Percentiles rank a stretch among this genome's conserved stretches.
Conservation (phyloP, 2,113 vertebrate genomes). For the Poeciliopsis turrubarensis region DNA sequence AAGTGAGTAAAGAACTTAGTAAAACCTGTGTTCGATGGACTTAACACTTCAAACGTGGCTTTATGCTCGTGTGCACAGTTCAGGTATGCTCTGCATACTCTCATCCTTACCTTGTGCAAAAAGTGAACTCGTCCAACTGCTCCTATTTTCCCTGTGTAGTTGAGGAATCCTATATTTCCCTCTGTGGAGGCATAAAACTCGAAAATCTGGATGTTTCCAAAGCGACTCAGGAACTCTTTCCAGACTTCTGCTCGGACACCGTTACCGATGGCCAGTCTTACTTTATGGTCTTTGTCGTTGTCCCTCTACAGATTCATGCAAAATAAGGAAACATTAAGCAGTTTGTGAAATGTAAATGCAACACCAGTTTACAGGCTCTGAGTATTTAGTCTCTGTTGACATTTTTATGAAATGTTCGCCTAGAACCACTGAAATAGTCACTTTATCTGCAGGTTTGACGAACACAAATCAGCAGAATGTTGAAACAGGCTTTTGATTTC, state of each 20-base stretch:
- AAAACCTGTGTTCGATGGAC: no score
- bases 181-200: conserved; percentile 92
- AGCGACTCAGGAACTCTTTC: conserved; percentile 86
- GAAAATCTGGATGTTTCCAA: conserved; percentile 82
- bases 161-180: conserved; percentile 87
- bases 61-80: no score
- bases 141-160: conserved; percentile 87
- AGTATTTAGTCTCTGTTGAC: no score
- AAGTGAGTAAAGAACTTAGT: no score
- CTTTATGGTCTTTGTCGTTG: conserved; percentile 84
- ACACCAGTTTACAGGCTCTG: not conserved
- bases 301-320: conserved; percentile 74
- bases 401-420: no score
- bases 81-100: not conserved
- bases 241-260: conserved; percentile 87
- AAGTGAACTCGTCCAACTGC: conserved; percentile 83
- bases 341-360: not conserved
- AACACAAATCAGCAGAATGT: no score
- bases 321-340: not conserved
- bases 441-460: no score
- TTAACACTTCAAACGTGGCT: no score
- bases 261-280: conserved; percentile 86
- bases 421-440: no score
- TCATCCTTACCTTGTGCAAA: conserved; percentile 80
- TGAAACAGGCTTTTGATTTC: no score